phyloP scores from a whole-genome alignment of 2,797 vertebrate species.

The Lacerta bilineata region DNA sequence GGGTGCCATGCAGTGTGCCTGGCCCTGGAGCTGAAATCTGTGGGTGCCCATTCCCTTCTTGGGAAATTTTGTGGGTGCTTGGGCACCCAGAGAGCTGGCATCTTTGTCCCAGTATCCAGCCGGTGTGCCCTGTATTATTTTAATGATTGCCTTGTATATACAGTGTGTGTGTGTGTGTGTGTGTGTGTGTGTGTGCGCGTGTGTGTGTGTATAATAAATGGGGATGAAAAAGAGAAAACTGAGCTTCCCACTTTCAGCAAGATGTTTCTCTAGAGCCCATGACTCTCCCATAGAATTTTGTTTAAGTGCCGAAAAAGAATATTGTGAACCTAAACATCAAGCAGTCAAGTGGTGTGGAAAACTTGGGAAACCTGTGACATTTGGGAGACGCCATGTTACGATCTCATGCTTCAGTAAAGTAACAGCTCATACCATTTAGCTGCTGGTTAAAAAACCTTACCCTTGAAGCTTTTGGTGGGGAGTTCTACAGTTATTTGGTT shows the following conservation, averaged over 20 bases:
- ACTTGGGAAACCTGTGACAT: not conserved
- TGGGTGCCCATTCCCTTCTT: too few relatives aligned
- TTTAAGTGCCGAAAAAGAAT: not conserved
- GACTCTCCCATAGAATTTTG: not conserved
- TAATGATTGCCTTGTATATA: too few relatives aligned
- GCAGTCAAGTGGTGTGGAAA: not conserved
- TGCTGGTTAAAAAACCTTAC: constrained; percentile 56
- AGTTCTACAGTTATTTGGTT: constrained; percentile 57
- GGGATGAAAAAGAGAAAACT: not conserved
- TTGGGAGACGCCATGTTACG: constrained; percentile 31
- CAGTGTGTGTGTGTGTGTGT: too few relatives aligned
- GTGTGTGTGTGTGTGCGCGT: too few relatives aligned
- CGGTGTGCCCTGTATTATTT: too few relatives aligned
- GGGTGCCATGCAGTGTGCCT: too few relatives aligned
- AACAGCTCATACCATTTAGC: constrained; percentile 48
- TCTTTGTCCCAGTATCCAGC: too few relatives aligned
- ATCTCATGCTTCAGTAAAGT: constrained; percentile 45
- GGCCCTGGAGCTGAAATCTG: too few relatives aligned
- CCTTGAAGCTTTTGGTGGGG: constrained; percentile 45
- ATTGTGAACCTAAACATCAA: not conserved
- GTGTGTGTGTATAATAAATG: too few relatives aligned
- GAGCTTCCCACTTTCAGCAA: not conserved
- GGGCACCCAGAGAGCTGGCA: too few relatives aligned
- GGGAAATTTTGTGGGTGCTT: too few relatives aligned
- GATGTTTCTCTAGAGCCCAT: not conserved